Evolutionary conservation across 2,797 vertebrate species (phyloP).

Genomic region (Todus mexicanus): DNA sequence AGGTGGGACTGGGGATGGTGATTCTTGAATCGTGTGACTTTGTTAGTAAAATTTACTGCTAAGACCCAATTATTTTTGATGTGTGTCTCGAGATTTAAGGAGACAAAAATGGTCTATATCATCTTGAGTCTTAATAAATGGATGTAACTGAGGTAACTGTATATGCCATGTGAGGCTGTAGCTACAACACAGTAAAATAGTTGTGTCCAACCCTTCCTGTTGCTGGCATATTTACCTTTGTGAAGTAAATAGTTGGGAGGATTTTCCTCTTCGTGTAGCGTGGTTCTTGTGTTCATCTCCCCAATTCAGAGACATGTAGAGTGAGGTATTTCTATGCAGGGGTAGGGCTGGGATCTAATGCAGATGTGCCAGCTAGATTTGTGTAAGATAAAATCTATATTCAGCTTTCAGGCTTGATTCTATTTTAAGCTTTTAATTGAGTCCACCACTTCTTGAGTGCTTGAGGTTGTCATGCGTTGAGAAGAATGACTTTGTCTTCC

Average conservation of each 20-base stretch:
- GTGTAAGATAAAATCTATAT: background rate
- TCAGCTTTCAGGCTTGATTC: background rate
- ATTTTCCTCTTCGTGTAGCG: background rate
- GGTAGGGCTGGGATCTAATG: background rate
- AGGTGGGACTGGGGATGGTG: background rate
- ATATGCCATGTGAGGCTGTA: background rate
- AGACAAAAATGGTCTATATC: background rate
- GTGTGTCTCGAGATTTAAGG: background rate
- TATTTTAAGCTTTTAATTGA: conserved; percentile 29
- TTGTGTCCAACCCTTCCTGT: background rate
- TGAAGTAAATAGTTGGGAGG: background rate
- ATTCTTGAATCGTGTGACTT: background rate
- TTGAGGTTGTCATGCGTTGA: background rate
- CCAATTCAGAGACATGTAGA: background rate
- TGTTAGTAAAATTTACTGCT: background rate
- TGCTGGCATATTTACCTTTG: background rate
- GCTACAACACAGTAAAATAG: background rate
- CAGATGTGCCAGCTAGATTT: background rate
- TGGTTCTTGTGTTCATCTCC: background rate
- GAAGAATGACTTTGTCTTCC: background rate
- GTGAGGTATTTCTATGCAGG: background rate
- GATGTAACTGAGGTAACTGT: fast-evolving
- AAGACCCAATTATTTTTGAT: background rate
- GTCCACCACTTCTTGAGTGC: background rate
- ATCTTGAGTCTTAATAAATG: background rate